These are phyloP conservation scores for Okamejei kenojei DNA, from an alignment of 2,797 vertebrate species.

Conservation along the genomic window DNA sequence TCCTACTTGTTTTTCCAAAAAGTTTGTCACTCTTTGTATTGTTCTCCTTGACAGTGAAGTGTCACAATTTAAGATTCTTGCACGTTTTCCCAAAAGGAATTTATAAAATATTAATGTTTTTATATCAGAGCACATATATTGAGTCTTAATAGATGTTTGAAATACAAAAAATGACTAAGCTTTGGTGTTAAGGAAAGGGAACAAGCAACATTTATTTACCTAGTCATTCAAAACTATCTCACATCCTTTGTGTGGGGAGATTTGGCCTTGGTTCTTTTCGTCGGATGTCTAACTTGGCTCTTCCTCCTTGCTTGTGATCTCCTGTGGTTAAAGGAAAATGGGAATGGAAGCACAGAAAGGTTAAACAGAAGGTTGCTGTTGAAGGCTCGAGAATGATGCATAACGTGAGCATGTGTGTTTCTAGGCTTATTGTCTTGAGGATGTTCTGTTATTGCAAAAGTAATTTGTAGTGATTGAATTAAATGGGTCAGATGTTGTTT, in stretches of 20 bases:
- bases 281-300: not conserved
- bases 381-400: not conserved
- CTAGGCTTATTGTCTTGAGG: not conserved
- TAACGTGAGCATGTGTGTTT: not conserved
- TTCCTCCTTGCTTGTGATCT: not conserved
- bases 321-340: not conserved
- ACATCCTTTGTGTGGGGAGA: not conserved
- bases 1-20: not conserved
- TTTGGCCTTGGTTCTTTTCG: not conserved
- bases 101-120: not conserved
- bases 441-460: not conserved
- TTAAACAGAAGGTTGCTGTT: not conserved
- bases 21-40: not conserved
- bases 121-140: not conserved
- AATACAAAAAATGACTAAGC: not conserved
- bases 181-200: not conserved
- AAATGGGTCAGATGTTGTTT: not conserved
- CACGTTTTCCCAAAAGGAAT: not conserved
- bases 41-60: not conserved
- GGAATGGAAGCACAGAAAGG: not conserved
- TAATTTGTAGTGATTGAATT: not conserved
- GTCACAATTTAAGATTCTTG: not conserved
- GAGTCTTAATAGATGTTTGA: not conserved
- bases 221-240: not conserved
- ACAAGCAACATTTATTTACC: not conserved